Evolutionary conservation across 2,113 vertebrate genomes (phyloP).

Genomic region (Heliornis fulica): DNA sequence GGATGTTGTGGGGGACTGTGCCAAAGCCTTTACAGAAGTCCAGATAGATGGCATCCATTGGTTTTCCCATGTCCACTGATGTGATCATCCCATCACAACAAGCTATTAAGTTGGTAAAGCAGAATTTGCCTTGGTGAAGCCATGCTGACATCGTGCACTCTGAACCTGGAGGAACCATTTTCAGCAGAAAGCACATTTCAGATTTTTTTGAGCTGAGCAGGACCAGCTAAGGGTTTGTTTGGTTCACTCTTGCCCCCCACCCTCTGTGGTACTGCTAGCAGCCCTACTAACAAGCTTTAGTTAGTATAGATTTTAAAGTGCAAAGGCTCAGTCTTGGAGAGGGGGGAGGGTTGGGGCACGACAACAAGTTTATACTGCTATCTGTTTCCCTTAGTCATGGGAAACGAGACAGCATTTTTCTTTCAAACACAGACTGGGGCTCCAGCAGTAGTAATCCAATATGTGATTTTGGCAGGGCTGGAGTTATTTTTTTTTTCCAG

Average conservation of each 20-base stretch:
- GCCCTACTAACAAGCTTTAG: fast-evolving
- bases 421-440: neutral
- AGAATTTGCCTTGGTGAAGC: too few species aligned
- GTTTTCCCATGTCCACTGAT: too few species aligned
- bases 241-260: neutral
- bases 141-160: neutral
- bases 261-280: neutral
- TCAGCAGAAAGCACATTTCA: neutral
- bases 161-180: neutral
- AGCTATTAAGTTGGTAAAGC: too few species aligned
- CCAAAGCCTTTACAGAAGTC: too few species aligned
- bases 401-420: neutral
- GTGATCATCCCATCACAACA: too few species aligned
- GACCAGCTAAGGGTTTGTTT: neutral
- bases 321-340: neutral
- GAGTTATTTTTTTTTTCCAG: too few species aligned
- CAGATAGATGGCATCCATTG: too few species aligned
- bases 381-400: fast-evolving
- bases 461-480: too few species aligned
- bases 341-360: neutral
- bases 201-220: neutral
- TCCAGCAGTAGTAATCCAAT: neutral
- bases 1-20: too few species aligned
- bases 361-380: neutral
- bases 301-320: neutral